Evolutionary conservation across 2,888 invertebrate species (phyloP).

Genomic region (Epistrophe eligans): DNA sequence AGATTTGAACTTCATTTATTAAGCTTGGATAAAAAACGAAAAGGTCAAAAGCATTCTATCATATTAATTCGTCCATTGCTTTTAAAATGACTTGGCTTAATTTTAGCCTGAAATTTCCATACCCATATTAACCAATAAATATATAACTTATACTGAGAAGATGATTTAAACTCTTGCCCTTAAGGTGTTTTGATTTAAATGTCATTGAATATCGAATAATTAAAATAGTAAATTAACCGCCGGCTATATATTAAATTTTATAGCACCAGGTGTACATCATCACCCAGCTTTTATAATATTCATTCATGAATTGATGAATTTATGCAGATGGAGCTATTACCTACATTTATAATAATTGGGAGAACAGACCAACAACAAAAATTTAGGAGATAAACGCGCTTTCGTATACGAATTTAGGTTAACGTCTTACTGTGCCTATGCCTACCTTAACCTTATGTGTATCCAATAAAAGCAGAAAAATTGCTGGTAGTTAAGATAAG

Average conservation of each 20-base stretch:
- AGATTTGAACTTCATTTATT: no score
- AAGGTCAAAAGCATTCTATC: no score
- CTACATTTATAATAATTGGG: not conserved
- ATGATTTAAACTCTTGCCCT: not conserved
- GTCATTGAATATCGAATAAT: constrained; percentile 31
- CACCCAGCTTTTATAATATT: not conserved
- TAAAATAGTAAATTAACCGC: constrained; percentile 50
- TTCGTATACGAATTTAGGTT: constrained; percentile 18
- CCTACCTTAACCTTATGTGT: not conserved
- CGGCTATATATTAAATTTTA: constrained; percentile 38
- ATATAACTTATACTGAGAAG: not conserved
- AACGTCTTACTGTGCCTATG: constrained; percentile 4
- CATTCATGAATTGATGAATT: constrained; percentile 23
- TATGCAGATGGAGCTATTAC: constrained; percentile 34
- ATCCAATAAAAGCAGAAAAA: constrained; percentile 58
- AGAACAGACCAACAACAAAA: not conserved
- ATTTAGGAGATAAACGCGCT: not conserved
- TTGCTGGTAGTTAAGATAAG: constrained; percentile 64
- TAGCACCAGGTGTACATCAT: constrained; percentile 34
- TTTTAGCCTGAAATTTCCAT: no score
- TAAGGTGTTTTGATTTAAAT: not conserved
- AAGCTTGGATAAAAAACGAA: no score
- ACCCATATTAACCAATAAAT: no score
- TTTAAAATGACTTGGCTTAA: no score
- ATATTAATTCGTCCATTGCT: no score